These are phyloP conservation scores for Heliconius aoede DNA, from an alignment of 2,888 invertebrate species.

Conservation along the genomic window DNA sequence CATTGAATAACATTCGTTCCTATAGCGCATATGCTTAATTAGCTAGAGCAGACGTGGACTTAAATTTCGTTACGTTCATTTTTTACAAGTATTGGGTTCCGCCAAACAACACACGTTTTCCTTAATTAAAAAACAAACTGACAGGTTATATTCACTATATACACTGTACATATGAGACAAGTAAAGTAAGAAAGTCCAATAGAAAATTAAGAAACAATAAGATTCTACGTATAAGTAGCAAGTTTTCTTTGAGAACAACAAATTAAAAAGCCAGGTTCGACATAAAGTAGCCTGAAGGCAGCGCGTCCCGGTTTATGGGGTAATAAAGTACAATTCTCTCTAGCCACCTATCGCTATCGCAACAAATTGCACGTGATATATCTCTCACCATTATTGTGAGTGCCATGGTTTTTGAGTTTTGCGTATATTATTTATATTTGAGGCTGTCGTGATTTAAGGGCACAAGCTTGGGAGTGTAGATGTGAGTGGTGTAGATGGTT, in stretches of 20 bases:
- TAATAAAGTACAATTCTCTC: slow-evolving; percentile 74
- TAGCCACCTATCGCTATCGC: slow-evolving; percentile 73
- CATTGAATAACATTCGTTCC: too few species aligned
- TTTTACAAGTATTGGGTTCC: too few species aligned
- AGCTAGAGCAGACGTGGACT: too few species aligned
- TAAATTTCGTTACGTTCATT: too few species aligned
- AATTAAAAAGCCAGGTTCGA: slow-evolving; percentile 40
- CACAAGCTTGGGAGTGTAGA: background rate
- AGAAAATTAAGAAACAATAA: background rate
- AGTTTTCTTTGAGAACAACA: slow-evolving; percentile 13
- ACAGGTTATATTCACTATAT: too few species aligned
- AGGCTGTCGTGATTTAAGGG: background rate
- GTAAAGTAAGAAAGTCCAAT: background rate
- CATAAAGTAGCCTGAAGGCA: slow-evolving; percentile 43
- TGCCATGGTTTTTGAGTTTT: slow-evolving; percentile 42
- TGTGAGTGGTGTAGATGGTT: too few species aligned
- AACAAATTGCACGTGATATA: slow-evolving; percentile 81
- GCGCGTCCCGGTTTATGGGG: slow-evolving; percentile 63
- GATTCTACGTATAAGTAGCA: background rate
- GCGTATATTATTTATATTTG: slow-evolving; percentile 35
- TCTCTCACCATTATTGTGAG: slow-evolving; percentile 62
- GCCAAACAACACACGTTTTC: too few species aligned
- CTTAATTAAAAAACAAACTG: too few species aligned
- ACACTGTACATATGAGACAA: background rate
- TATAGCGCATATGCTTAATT: too few species aligned